Evolutionary conservation across 2,113 vertebrate genomes (phyloP).

Genomic region (Terrapene triunguis): DNA sequence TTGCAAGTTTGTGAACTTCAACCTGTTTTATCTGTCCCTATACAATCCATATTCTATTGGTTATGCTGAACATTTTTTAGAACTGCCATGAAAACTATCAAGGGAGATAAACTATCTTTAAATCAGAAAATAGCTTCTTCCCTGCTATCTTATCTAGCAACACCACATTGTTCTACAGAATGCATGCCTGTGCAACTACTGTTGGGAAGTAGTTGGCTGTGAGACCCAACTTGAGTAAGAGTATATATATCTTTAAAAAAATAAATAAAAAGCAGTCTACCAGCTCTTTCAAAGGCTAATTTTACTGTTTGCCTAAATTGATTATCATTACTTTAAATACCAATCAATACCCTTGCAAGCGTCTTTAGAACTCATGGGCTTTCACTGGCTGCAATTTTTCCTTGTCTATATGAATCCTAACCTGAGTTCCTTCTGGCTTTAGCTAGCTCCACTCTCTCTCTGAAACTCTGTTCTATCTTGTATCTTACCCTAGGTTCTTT

Average conservation of each 20-base stretch:
- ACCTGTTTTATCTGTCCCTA: not conserved
- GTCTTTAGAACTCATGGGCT: not conserved
- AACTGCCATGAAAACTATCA: not conserved
- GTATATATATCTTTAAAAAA: not conserved
- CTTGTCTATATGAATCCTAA: not conserved
- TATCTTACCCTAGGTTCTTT: not conserved
- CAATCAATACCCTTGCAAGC: not conserved
- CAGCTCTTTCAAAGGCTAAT: not conserved
- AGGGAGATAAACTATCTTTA: not conserved
- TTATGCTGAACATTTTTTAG: not conserved
- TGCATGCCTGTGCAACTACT: not conserved
- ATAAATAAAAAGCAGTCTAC: not conserved
- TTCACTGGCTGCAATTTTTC: not conserved
- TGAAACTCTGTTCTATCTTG: not conserved
- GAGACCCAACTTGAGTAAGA: too few relatives aligned
- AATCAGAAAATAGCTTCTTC: constrained; percentile 22
- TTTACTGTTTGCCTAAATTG: not conserved
- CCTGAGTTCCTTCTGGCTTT: not conserved
- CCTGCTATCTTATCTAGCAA: not conserved
- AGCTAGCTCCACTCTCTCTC: not conserved
- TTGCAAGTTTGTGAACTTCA: not conserved
- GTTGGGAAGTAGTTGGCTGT: not conserved
- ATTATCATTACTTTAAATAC: not conserved
- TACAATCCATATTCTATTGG: not conserved
- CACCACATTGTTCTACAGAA: not conserved